Conservation (phyloP, 2,888 invertebrate species). For the Aspidiotus destructor region DNA sequence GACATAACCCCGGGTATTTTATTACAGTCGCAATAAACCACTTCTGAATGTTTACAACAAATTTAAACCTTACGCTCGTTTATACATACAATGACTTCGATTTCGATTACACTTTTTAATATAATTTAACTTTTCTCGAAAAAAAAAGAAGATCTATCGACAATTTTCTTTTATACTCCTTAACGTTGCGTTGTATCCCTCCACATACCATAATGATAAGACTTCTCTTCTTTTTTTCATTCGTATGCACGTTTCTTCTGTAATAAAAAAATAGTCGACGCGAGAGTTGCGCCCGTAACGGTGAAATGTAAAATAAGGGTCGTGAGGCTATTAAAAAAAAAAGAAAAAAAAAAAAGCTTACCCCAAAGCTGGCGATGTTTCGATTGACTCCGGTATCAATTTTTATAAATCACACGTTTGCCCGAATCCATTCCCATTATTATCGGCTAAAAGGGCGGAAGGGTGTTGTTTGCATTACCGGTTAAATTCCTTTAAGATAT, state of each 20-base stretch:
- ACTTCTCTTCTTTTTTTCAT: slow-evolving; percentile 7
- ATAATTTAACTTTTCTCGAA: slow-evolving; percentile 27
- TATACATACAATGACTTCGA: slow-evolving; percentile 22
- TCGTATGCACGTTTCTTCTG: slow-evolving; percentile 6
- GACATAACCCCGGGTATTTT: slow-evolving; percentile 6
- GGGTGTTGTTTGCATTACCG: slow-evolving; percentile 33
- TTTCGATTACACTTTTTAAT: slow-evolving; percentile 30
- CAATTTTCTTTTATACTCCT: slow-evolving; percentile 8
- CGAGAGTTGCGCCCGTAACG: slow-evolving; percentile 28
- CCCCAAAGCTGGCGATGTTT: slow-evolving; percentile 30
- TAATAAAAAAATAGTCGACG: slow-evolving; percentile 31
- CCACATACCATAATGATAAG: slow-evolving; percentile 19
- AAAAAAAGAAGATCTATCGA: slow-evolving; percentile 18
- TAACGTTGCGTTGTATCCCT: background rate
- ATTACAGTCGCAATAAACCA: slow-evolving; percentile 24
- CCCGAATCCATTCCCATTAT: slow-evolving; percentile 32
- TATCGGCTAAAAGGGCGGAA: slow-evolving; percentile 32
- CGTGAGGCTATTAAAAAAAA: slow-evolving; percentile 16
- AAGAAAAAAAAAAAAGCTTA: slow-evolving; percentile 21
- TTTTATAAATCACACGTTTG: slow-evolving; percentile 32
- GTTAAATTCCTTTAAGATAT: slow-evolving; percentile 39
- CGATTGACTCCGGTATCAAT: slow-evolving; percentile 32
- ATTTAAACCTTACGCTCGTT: slow-evolving; percentile 12
- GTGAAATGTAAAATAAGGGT: slow-evolving; percentile 33
- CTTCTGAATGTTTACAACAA: slow-evolving; percentile 30